Evolutionary conservation across 2,888 invertebrate genomes (phyloP).

Genomic region (Parnassius mnemosyne): DNA sequence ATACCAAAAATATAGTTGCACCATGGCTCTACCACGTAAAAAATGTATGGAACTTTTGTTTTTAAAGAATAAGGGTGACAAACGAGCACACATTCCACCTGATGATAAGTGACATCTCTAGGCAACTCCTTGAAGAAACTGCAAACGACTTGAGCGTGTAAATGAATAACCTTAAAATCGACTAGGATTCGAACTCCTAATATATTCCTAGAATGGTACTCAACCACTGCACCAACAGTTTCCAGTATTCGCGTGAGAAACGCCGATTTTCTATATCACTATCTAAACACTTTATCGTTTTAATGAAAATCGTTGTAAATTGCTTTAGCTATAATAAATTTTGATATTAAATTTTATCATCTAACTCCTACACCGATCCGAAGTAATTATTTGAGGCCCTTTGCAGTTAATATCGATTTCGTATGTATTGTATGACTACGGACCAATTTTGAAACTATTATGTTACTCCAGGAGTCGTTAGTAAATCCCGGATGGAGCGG

Average conservation of each 20-base stretch:
- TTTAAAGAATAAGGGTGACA: no score
- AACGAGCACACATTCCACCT: no score
- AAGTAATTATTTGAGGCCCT: constrained; percentile 30
- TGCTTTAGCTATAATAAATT: constrained; percentile 33
- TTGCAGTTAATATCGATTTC: constrained; percentile 32
- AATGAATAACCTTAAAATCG: no score
- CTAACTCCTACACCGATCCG: constrained; percentile 43
- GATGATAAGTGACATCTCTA: no score
- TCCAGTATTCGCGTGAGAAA: constrained; percentile 16
- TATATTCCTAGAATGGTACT: no score
- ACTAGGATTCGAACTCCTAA: no score
- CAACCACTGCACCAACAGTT: background rate
- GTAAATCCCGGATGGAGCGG: background rate
- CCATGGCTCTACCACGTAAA: no score
- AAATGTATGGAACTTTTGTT: no score
- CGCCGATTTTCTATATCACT: constrained; percentile 12
- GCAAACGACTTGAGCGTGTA: no score
- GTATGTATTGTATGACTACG: constrained; percentile 36
- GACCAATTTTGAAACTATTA: constrained; percentile 38
- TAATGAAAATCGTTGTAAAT: constrained; percentile 30
- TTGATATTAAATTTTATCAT: constrained; percentile 56
- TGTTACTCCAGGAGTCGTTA: constrained; percentile 29
- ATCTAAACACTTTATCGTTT: constrained; percentile 12
- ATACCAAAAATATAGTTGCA: no score
- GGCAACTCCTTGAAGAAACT: no score